phyloP scores from a whole-genome alignment of 92 coral and sea anemone genomes.

The Porites evermanni region DNA sequence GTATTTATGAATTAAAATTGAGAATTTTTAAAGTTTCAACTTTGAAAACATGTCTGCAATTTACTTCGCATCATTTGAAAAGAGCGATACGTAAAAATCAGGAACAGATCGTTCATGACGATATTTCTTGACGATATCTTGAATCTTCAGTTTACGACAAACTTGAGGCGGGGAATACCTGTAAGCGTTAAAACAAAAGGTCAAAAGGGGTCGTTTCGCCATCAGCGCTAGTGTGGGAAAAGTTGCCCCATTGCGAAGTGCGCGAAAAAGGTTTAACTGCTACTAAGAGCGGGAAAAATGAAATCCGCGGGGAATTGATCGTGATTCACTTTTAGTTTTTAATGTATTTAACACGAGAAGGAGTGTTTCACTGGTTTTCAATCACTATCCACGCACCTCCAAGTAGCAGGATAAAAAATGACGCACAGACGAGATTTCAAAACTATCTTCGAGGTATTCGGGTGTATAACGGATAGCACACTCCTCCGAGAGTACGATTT shows the following conservation, averaged over 20 bases:
- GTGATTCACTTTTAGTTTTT: background rate
- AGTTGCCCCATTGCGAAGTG: background rate
- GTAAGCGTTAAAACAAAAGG: background rate
- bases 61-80: slow-evolving; percentile 59
- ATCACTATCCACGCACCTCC: too few species aligned
- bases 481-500: too few species aligned
- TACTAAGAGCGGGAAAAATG: background rate
- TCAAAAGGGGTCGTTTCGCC: background rate
- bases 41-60: too few species aligned
- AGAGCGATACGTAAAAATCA: slow-evolving; percentile 93
- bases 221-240: background rate
- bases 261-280: background rate
- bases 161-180: slow-evolving; percentile 97
- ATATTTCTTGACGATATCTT: slow-evolving; percentile 93
- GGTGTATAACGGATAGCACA: too few species aligned
- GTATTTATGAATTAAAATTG: too few species aligned
- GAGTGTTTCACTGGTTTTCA: too few species aligned
- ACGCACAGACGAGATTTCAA: too few species aligned
- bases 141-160: slow-evolving; percentile 93
- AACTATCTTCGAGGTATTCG: too few species aligned
- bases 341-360: too few species aligned
- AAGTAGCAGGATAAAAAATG: too few species aligned
- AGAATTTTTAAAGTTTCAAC: too few species aligned
- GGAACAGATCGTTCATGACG: slow-evolving; percentile 88
- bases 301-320: background rate